Evolutionary conservation across 2,888 invertebrate species (phyloP).

Genomic region (Melanostoma scalare): DNA sequence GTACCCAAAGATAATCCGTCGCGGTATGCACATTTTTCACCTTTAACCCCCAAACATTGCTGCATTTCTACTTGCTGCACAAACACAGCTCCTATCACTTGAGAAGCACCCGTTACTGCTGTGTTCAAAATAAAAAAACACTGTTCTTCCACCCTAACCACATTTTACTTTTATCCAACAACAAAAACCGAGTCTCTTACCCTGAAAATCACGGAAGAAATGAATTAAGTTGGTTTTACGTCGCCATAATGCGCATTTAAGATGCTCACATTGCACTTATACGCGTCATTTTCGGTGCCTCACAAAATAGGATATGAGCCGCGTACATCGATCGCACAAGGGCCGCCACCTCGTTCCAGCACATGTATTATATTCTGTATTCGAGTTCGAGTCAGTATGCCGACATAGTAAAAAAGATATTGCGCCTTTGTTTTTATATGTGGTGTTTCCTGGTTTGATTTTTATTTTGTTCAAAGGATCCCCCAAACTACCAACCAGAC

Average conservation of each 20-base stretch:
- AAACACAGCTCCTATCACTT: slow-evolving; percentile 24
- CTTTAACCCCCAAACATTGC: slow-evolving; percentile 57
- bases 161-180: slow-evolving; percentile 19
- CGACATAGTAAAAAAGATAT: slow-evolving; percentile 22
- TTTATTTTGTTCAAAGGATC: slow-evolving; percentile 32
- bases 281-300: slow-evolving; percentile 50
- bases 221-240: slow-evolving; percentile 67
- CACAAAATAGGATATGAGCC: slow-evolving; percentile 30
- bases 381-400: slow-evolving; percentile 21
- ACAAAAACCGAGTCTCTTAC: slow-evolving; percentile 41
- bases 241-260: slow-evolving; percentile 61
- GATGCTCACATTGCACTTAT: slow-evolving; percentile 62
- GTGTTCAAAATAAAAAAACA: neutral
- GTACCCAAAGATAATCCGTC: slow-evolving; percentile 35
- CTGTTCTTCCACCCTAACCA: slow-evolving; percentile 18
- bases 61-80: slow-evolving; percentile 20
- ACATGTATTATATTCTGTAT: slow-evolving; percentile 49
- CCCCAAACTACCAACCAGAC: slow-evolving; percentile 30
- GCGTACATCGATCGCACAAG: too few relatives aligned
- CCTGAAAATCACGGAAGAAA: slow-evolving; percentile 35
- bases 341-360: too few relatives aligned
- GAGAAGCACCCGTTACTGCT: slow-evolving; percentile 25
- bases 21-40: slow-evolving; percentile 60
- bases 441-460: slow-evolving; percentile 18
- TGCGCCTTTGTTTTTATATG: slow-evolving; percentile 54